Percentiles rank a stretch among this genome's conserved stretches.
Conservation (phyloP, 2,797 vertebrate species). For the Pangasius djambal region DNA sequence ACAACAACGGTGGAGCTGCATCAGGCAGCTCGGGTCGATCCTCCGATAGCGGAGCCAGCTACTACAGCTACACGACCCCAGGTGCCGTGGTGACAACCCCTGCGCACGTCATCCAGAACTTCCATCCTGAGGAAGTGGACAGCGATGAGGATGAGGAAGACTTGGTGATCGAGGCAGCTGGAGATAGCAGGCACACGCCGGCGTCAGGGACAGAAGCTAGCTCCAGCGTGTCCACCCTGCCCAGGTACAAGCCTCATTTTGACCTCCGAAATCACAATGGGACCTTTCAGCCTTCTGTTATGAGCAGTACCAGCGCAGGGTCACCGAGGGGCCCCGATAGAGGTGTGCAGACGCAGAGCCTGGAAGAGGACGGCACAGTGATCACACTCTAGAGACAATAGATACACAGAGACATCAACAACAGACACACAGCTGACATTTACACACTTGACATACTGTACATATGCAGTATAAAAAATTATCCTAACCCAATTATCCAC, state of each 20-base stretch:
- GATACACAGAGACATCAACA: conserved; percentile 3
- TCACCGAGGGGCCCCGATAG: conserved; percentile 71
- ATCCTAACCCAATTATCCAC: conserved; percentile 35
- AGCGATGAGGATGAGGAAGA: conserved; percentile 91
- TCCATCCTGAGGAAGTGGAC: conserved; percentile 84
- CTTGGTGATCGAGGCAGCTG: conserved; percentile 85
- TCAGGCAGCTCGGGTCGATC: conserved; percentile 93
- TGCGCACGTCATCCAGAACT: conserved; percentile 80
- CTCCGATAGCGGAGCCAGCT: conserved; percentile 86
- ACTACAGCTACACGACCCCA: conserved; percentile 73
- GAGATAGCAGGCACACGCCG: conserved; percentile 77
- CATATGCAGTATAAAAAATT: conserved; percentile 52
- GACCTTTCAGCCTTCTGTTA: conserved; percentile 64
- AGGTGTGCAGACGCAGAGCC: conserved; percentile 71
- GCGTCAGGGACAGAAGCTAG: conserved; percentile 67
- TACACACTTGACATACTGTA: conserved; percentile 30
- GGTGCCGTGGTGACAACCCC: conserved; percentile 58
- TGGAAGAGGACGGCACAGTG: conserved; percentile 96
- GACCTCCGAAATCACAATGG: conserved; percentile 82
- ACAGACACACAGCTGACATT: conserved; percentile 36
- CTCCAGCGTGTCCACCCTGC: conserved; percentile 80
- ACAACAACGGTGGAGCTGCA: conserved; percentile 80
- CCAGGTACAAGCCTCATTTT: conserved; percentile 83
- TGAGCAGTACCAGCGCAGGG: conserved; percentile 67
- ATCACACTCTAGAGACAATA: conserved; percentile 84